Conservation (phyloP, 2,113 vertebrate genomes). For the Elaphurus davidianus region DNA sequence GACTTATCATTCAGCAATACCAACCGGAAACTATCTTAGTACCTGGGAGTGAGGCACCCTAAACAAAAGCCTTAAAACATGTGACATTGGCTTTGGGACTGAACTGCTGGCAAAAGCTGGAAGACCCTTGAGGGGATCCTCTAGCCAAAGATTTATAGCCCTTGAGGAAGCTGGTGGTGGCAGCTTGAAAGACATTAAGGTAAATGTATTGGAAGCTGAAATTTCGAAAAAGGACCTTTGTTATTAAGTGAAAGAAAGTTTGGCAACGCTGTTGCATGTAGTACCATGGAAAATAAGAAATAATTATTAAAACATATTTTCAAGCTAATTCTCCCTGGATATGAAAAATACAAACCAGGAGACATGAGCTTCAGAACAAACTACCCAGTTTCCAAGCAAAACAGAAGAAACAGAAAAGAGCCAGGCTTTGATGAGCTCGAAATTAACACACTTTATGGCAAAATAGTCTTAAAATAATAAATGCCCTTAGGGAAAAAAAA, state of each 20-base stretch:
- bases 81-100: neutral
- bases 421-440: neutral
- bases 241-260: neutral
- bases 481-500: neutral
- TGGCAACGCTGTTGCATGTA: neutral
- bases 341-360: neutral
- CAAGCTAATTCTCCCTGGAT: neutral
- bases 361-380: neutral
- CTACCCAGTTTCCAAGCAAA: conserved; percentile 9
- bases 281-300: neutral
- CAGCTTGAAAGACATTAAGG: neutral
- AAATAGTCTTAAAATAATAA: conserved; percentile 26
- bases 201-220: neutral
- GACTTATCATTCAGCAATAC: neutral
- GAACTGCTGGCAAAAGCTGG: neutral
- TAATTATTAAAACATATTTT: neutral
- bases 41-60: neutral
- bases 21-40: neutral
- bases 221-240: neutral
- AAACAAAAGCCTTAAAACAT: neutral
- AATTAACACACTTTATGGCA: conserved; percentile 10
- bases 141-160: neutral
- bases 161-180: neutral
- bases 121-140: neutral
- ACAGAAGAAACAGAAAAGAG: neutral